Evolutionary conservation across 2,888 invertebrate genomes (phyloP).

Genomic region (Mechanitis mazaeus): DNA sequence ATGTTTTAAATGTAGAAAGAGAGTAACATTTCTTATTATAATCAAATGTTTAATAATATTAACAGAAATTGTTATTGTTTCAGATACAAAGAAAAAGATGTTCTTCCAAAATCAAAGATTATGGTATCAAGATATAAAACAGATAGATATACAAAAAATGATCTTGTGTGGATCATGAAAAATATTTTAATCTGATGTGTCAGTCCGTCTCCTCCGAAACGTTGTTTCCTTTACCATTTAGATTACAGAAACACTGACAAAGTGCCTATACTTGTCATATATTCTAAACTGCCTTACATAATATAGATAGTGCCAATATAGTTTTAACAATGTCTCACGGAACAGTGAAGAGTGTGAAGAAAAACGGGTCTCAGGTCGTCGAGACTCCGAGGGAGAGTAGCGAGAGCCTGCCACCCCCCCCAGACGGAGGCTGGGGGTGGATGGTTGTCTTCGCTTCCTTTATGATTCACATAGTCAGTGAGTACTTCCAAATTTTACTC

Average conservation of each 20-base stretch:
- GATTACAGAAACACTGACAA: conserved; percentile 23
- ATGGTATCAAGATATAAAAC: conserved; percentile 43
- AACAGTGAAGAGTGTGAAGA: conserved; percentile 55
- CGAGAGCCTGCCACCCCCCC: conserved; percentile 80
- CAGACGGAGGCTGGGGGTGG: conserved; percentile 98
- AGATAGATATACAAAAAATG: conserved; percentile 54
- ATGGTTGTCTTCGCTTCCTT: conserved; percentile 95
- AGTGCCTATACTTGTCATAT: conserved; percentile 34
- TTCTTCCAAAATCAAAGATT: conserved; percentile 23
- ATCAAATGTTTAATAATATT: conserved; percentile 21
- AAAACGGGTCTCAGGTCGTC: conserved; percentile 45
- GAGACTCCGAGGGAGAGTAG: conserved; percentile 51
- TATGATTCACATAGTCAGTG: conserved; percentile 95
- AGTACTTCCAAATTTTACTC: conserved; percentile 64
- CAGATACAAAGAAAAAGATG: conserved; percentile 29
- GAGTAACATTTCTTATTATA: conserved; percentile 8
- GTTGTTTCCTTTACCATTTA: conserved; percentile 29
- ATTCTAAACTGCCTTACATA: conserved; percentile 22
- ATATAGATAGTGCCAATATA: conserved; percentile 35
- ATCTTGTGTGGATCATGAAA: conserved; percentile 49
- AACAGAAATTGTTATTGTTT: conserved; percentile 19
- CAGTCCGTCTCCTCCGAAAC: conserved; percentile 19
- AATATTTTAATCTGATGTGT: conserved; percentile 25
- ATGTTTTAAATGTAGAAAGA: too few relatives aligned
- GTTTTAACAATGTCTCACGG: conserved; percentile 61